These are phyloP conservation scores for Apodemus sylvaticus DNA, from an alignment of 2,113 vertebrate species.

Conservation along the genomic window DNA sequence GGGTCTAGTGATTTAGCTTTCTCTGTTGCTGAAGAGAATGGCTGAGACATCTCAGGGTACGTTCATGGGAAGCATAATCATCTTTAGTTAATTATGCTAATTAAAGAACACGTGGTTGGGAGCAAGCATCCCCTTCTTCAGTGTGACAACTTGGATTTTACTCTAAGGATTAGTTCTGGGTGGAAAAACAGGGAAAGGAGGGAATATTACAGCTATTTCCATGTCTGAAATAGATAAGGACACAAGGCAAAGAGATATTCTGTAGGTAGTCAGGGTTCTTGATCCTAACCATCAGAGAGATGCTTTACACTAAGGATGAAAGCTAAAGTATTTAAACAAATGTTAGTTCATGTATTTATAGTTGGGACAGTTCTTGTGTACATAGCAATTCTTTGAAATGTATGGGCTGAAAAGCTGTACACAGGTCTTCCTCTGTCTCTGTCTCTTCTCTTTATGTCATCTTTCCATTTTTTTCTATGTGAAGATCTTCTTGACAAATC, in stretches of 20 bases:
- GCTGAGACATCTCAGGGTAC: background rate
- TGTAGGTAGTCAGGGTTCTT: background rate
- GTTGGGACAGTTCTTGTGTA: background rate
- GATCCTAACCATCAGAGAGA: background rate
- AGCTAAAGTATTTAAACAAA: background rate
- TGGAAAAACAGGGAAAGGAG: background rate
- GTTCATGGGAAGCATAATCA: constrained; percentile 8
- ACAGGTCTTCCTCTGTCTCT: background rate
- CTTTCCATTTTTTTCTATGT: background rate
- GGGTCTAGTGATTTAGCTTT: background rate
- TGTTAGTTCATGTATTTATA: background rate
- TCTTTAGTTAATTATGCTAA: constrained; percentile 55
- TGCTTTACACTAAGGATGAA: background rate
- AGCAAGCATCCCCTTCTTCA: background rate
- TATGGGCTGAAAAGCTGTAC: background rate
- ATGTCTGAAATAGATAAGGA: background rate
- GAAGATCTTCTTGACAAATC: background rate
- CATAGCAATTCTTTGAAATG: background rate
- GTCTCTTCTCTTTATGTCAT: background rate
- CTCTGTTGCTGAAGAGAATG: constrained; percentile 22
- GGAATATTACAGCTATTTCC: background rate
- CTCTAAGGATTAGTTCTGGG: constrained; percentile 25
- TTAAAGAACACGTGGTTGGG: background rate
- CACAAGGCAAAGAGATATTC: background rate
- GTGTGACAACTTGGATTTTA: constrained; percentile 1